phyloP scores from a whole-genome alignment of 2,797 vertebrate species.

The Etheostoma perlongum region DNA sequence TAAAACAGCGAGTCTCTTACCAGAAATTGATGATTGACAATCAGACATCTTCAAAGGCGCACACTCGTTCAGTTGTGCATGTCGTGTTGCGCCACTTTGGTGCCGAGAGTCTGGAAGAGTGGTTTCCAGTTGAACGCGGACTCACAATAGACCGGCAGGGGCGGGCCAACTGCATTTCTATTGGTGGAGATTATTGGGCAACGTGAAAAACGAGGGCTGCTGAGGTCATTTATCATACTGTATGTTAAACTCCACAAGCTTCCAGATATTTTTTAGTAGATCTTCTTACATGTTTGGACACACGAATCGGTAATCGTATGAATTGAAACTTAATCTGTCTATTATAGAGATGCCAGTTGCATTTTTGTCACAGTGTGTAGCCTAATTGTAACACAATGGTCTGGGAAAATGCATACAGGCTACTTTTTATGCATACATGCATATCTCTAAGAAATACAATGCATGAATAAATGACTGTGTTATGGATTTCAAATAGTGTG shows the following conservation, averaged over 20 bases:
- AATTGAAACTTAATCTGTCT: neutral
- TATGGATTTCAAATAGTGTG: constrained; percentile 2
- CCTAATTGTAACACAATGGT: constrained; percentile 6
- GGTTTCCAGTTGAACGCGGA: constrained; percentile 70
- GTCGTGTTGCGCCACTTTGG: constrained; percentile 78
- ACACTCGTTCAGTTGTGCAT: constrained; percentile 57
- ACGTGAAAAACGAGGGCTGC: constrained; percentile 53
- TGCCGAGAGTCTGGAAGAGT: constrained; percentile 75
- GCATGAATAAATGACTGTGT: constrained; percentile 7
- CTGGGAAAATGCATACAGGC: neutral
- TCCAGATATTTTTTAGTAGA: neutral
- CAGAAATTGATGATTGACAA: constrained; percentile 58
- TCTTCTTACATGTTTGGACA: neutral
- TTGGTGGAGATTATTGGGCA: constrained; percentile 68
- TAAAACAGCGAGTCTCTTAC: constrained; percentile 58
- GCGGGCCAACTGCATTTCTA: constrained; percentile 73
- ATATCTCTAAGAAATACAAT: constrained; percentile 7
- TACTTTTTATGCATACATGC: neutral
- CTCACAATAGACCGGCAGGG: constrained; percentile 75
- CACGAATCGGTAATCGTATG: neutral
- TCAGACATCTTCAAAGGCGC: constrained; percentile 68
- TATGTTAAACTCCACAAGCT: constrained; percentile 24
- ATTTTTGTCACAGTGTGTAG: neutral
- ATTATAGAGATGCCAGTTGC: neutral
- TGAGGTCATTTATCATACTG: constrained; percentile 57